Conservation (phyloP, 2,113 vertebrate genomes). For the Rhombomys opimus region DNA sequence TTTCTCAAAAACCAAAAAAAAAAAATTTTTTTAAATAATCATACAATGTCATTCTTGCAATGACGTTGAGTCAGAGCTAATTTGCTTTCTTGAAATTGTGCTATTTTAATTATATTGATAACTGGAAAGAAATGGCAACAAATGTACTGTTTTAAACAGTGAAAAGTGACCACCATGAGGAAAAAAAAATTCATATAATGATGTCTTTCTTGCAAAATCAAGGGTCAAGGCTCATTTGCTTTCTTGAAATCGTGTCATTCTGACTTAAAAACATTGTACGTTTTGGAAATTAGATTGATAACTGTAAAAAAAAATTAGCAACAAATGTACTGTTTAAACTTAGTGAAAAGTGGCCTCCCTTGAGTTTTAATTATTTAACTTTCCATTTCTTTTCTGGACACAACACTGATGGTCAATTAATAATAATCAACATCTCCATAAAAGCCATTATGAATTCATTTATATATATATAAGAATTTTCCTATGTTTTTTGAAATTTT, state of each 20-base stretch:
- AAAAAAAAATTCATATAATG: not conserved
- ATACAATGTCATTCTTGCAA: not conserved
- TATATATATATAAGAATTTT: not conserved
- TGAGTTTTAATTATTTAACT: not conserved
- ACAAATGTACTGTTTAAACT: not conserved
- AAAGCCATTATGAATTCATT: not conserved
- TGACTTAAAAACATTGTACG: not conserved
- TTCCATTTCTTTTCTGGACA: not conserved
- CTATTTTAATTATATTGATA: not conserved
- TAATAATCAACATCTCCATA: not conserved
- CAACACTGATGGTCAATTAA: not conserved
- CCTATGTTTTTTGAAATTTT: too few species aligned
- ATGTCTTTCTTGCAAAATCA: not conserved
- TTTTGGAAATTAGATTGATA: not conserved
- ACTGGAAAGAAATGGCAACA: not conserved
- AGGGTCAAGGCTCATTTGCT: not conserved
- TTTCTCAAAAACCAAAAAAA: not conserved
- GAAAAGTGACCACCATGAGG: not conserved
- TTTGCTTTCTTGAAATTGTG: slow-evolving; percentile 8
- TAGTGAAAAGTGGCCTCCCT: not conserved
- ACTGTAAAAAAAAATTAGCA: not conserved
- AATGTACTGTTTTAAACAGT: not conserved
- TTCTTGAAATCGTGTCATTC: slow-evolving; percentile 5
- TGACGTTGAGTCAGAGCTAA: not conserved
- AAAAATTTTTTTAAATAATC: not conserved